Evolutionary conservation across 2,113 vertebrate genomes (phyloP).

Genomic region (Engystomops pustulosus): DNA sequence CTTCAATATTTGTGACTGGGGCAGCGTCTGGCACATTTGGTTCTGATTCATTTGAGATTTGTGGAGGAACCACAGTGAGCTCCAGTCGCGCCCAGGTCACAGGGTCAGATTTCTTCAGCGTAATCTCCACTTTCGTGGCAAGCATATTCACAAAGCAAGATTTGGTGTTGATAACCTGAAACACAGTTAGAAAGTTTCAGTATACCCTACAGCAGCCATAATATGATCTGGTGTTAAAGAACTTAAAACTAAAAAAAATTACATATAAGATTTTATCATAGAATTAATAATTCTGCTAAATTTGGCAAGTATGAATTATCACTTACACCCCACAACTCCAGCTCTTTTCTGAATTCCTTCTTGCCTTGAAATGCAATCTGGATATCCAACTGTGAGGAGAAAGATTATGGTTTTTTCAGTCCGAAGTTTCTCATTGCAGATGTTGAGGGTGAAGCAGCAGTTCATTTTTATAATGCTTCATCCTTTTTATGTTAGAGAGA

Average conservation of each 20-base stretch:
- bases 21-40: not conserved
- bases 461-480: too few relatives aligned
- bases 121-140: slow-evolving; percentile 90
- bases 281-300: not conserved
- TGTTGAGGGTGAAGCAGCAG: too few relatives aligned
- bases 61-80: slow-evolving; percentile 70
- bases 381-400: slow-evolving; percentile 80
- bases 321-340: slow-evolving; percentile 95
- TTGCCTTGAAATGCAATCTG: slow-evolving; percentile 86
- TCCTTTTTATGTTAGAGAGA: too few relatives aligned
- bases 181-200: not conserved
- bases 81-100: slow-evolving; percentile 91
- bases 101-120: slow-evolving; percentile 80
- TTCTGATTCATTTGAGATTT: slow-evolving; percentile 52
- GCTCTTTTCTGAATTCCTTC: slow-evolving; percentile 84
- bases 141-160: slow-evolving; percentile 85
- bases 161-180: slow-evolving; percentile 80
- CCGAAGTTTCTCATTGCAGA: too few relatives aligned
- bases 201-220: too few relatives aligned
- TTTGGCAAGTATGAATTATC: too few relatives aligned
- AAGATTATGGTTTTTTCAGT: slow-evolving; percentile 55
- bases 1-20: slow-evolving; percentile 41
- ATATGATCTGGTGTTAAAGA: too few relatives aligned
- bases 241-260: too few relatives aligned
- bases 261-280: not conserved